phyloP scores from a whole-genome alignment of 2,797 vertebrate genomes.

The Neopelma chrysocephalum region DNA sequence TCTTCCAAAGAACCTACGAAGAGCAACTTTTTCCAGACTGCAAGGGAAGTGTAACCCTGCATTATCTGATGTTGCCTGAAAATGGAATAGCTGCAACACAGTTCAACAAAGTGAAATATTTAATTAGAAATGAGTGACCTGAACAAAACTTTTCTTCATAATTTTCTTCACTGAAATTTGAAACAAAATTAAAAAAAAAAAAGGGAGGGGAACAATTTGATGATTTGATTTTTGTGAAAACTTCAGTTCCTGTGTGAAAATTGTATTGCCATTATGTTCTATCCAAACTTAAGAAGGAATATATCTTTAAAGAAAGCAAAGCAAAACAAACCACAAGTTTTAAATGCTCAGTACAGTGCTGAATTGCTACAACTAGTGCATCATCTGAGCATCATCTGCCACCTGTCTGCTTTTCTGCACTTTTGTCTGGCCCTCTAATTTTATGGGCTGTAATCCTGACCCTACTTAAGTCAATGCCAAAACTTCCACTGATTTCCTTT shows the following conservation, averaged over 20 bases:
- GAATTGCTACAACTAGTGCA: neutral
- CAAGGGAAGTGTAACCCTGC: neutral
- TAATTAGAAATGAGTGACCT: neutral
- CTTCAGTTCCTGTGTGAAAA: neutral
- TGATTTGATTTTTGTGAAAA: neutral
- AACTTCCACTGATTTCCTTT: neutral
- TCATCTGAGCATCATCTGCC: neutral
- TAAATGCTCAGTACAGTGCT: neutral
- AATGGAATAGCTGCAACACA: neutral
- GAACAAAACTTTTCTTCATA: neutral
- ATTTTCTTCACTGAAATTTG: neutral
- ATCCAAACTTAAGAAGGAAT: neutral
- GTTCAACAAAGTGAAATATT: neutral
- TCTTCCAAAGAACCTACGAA: neutral
- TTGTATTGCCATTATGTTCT: neutral
- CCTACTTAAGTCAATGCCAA: neutral
- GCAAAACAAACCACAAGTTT: neutral
- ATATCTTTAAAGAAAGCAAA: neutral
- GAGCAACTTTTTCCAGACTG: neutral
- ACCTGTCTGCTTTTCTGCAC: neutral
- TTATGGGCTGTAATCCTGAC: neutral
- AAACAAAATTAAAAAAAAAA: neutral
- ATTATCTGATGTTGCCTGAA: neutral
- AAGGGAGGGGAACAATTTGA: accelerated
- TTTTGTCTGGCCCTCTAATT: neutral